A percentile compares a stretch with the other conserved stretches of the same genome.
phyloP scores from a whole-genome alignment of 1,140 invertebrate species.

The Lepidurus arcticus region DNA sequence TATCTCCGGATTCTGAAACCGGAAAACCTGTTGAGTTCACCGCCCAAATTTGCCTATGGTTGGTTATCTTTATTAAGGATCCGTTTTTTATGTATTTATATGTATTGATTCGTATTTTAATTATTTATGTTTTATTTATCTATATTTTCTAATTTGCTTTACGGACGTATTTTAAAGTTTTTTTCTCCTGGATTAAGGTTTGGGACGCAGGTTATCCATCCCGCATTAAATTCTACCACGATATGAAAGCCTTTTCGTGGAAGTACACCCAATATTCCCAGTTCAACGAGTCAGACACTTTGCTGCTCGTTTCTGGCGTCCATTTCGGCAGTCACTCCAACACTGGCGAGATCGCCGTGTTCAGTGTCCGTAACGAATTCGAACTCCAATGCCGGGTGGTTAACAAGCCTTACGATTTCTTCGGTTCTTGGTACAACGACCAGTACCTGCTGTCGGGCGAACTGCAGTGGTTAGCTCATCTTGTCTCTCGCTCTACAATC shows the following conservation, averaged over 20 bases:
- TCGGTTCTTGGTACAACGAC: conserved; percentile 84
- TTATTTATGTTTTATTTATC: conserved; percentile 25
- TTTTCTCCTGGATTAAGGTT: conserved; percentile 51
- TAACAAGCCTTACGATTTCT: conserved; percentile 84
- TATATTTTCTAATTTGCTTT: background rate
- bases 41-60: too few species aligned
- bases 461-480: conserved; percentile 68
- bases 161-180: background rate
- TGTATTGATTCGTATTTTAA: conserved; percentile 29
- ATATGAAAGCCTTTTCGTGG: conserved; percentile 81
- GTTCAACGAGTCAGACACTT: conserved; percentile 75
- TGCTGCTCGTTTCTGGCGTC: conserved; percentile 78
- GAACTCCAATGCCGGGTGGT: conserved; percentile 69
- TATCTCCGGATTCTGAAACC: too few species aligned
- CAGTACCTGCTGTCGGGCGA: conserved; percentile 73
- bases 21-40: too few species aligned
- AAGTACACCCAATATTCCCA: conserved; percentile 85
- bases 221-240: conserved; percentile 62
- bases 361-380: conserved; percentile 64
- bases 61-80: too few species aligned
- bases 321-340: conserved; percentile 70
- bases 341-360: conserved; percentile 82
- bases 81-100: too few species aligned
- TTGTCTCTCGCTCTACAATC: conserved; percentile 69
- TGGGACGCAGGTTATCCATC: conserved; percentile 71